Evolutionary conservation across 2,113 vertebrate species (phyloP).

Genomic region (Prunella himalayana): DNA sequence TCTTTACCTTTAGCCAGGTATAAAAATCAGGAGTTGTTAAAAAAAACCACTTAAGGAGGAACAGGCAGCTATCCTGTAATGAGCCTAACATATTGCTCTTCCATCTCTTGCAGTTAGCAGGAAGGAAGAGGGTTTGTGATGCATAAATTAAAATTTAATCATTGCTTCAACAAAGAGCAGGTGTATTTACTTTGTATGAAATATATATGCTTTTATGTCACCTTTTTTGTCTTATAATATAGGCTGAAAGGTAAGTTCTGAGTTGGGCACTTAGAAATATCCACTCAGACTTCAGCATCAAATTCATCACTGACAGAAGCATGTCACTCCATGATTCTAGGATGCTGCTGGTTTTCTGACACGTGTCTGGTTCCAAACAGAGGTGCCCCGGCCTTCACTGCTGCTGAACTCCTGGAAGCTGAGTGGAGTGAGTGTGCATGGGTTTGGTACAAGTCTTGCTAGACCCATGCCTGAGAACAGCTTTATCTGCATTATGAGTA

Average conservation of each 20-base stretch:
- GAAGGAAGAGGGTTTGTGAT: neutral
- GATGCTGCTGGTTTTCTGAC: neutral
- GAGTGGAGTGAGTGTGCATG: rapidly evolving
- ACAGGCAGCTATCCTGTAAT: neutral
- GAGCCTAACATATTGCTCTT: neutral
- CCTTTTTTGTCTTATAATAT: neutral
- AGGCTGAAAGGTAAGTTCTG: neutral
- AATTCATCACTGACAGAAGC: neutral
- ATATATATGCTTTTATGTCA: neutral
- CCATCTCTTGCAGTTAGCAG: neutral
- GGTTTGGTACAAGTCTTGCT: neutral
- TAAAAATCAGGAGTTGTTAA: neutral
- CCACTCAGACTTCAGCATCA: neutral
- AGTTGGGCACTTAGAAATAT: neutral
- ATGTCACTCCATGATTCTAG: neutral
- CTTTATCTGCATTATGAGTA: neutral
- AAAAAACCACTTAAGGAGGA: neutral
- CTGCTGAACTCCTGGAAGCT: neutral
- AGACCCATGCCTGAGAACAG: neutral
- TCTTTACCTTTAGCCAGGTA: neutral
- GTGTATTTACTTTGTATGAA: neutral
- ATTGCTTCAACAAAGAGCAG: neutral
- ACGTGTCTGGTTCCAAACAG: rapidly evolving
- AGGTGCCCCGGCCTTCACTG: neutral
- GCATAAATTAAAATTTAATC: neutral